These are phyloP conservation scores for Aradophagus sp. DNA, from an alignment of 1,140 invertebrate genomes.

Conservation along the genomic window DNA sequence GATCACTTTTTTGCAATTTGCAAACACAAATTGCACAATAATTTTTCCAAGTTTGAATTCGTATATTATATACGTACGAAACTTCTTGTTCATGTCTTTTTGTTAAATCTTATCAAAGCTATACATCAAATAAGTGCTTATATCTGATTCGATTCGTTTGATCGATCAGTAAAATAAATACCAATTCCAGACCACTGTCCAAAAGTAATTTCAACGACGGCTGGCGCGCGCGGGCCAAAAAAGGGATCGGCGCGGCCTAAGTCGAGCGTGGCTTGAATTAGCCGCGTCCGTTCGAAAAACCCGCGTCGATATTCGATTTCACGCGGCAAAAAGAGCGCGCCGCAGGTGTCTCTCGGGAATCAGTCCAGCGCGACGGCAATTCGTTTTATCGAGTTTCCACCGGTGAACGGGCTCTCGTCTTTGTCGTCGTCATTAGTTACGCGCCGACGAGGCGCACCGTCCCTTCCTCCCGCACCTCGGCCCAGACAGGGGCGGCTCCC, in stretches of 20 bases:
- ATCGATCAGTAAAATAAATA: too few relatives aligned
- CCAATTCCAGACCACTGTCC: too few relatives aligned
- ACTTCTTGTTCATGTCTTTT: too few relatives aligned
- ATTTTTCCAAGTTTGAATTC: too few relatives aligned
- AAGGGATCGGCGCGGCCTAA: background rate
- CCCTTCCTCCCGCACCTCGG: conserved; percentile 29
- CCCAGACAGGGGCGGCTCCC: conserved; percentile 36
- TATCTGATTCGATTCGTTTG: too few relatives aligned
- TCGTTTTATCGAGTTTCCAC: conserved; percentile 56
- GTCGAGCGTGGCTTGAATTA: conserved; percentile 16
- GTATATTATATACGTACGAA: too few relatives aligned
- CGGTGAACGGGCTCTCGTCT: conserved; percentile 44
- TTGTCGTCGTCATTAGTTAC: conserved; percentile 67
- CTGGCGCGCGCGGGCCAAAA: too few relatives aligned
- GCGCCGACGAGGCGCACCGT: conserved; percentile 57
- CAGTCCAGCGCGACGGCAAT: conserved; percentile 55
- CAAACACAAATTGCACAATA: too few relatives aligned
- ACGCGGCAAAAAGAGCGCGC: conserved; percentile 30
- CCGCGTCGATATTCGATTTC: conserved; percentile 46
- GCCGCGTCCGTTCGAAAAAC: conserved; percentile 27
- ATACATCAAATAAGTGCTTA: too few relatives aligned
- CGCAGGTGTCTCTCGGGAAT: conserved; percentile 55
- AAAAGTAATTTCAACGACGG: too few relatives aligned
- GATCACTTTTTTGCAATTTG: too few relatives aligned
- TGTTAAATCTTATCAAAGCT: too few relatives aligned